These are phyloP conservation scores for Sylvilagus bachmani DNA, from an alignment of 2,113 vertebrate genomes.

Conservation along the genomic window DNA sequence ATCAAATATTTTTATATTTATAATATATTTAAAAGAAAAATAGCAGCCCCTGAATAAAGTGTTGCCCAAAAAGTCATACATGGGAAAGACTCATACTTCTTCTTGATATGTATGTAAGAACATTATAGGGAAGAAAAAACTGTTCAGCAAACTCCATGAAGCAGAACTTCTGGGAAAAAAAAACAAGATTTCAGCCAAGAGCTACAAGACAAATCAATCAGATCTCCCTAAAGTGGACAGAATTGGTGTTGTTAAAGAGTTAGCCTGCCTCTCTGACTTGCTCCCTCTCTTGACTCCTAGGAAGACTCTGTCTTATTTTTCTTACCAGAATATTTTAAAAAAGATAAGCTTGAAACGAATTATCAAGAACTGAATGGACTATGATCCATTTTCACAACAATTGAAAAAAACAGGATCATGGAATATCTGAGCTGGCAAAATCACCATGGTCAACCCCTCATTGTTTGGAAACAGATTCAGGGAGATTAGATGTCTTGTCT, in stretches of 20 bases:
- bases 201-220: slow-evolving; percentile 24
- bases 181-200: neutral
- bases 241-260: slow-evolving; percentile 53
- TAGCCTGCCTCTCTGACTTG: slow-evolving; percentile 17
- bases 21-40: slow-evolving; percentile 32
- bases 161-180: slow-evolving; percentile 20
- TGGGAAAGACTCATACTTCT: neutral
- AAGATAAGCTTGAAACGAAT: slow-evolving; percentile 53
- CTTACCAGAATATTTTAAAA: slow-evolving; percentile 63
- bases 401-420: slow-evolving; percentile 53
- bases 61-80: neutral
- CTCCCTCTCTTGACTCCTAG: slow-evolving; percentile 42
- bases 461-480: slow-evolving; percentile 8
- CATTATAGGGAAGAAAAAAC: neutral
- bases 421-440: slow-evolving; percentile 36
- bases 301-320: slow-evolving; percentile 58
- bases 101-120: neutral
- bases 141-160: slow-evolving; percentile 33
- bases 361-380: neutral
- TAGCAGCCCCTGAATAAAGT: neutral
- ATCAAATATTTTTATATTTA: neutral
- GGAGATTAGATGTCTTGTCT: neutral
- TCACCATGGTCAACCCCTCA: neutral
- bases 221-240: slow-evolving; percentile 51
- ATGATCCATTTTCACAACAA: slow-evolving; percentile 66